These are phyloP conservation scores for Bergia sp. DNA, from an alignment of 92 coral and sea anemone genomes.

Conservation along the genomic window DNA sequence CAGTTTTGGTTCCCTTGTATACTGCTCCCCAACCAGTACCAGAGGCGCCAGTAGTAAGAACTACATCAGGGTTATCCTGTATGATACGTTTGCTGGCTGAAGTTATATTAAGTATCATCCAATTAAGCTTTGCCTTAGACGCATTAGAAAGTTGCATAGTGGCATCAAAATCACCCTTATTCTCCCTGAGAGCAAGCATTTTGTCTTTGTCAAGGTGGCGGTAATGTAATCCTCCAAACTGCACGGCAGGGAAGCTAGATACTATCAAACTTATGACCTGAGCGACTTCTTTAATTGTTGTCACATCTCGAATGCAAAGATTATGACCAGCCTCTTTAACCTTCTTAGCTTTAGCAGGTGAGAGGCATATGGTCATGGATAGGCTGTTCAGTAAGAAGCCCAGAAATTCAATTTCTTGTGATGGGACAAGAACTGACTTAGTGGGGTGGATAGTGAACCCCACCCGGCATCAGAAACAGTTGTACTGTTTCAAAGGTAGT, in stretches of 20 bases:
- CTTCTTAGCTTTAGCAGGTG: not conserved
- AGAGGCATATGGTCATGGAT: slow-evolving; percentile 31
- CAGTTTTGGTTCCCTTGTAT: not conserved
- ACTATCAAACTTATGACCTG: not conserved
- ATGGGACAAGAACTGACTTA: slow-evolving; percentile 23
- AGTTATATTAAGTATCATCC: not conserved
- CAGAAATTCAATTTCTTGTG: slow-evolving; percentile 47
- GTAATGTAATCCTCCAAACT: slow-evolving; percentile 25
- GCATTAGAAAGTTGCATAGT: not conserved
- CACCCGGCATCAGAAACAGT: not conserved
- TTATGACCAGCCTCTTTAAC: not conserved
- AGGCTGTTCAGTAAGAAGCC: slow-evolving; percentile 31
- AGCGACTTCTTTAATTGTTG: slow-evolving; percentile 20
- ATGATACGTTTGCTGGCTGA: not conserved
- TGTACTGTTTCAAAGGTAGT: slow-evolving; percentile 32
- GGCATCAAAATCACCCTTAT: not conserved
- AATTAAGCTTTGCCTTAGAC: not conserved
- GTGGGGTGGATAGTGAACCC: slow-evolving; percentile 34
- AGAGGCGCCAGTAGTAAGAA: not conserved
- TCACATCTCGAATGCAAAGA: not conserved
- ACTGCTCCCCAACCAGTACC: not conserved
- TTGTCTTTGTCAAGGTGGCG: slow-evolving; percentile 13
- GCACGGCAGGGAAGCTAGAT: slow-evolving; percentile 19
- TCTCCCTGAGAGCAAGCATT: not conserved
- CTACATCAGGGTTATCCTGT: not conserved